A percentile compares a stretch with the other conserved stretches of the same genome.
Evolutionary conservation across 2,888 invertebrate species (phyloP).

Genomic region (Spilarctia lutea): DNA sequence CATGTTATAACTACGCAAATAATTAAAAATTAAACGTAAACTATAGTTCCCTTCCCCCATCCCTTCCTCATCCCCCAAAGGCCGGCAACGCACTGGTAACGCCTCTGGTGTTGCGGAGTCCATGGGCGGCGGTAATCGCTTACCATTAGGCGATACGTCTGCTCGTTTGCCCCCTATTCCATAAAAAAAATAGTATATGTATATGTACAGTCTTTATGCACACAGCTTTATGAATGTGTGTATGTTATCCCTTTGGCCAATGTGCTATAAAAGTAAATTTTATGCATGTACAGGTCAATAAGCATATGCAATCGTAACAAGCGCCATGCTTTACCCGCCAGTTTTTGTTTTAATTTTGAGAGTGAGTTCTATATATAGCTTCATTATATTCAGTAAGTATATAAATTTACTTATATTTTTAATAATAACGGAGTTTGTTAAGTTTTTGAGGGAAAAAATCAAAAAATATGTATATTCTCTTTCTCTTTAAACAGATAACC

Average conservation of each 20-base stretch:
- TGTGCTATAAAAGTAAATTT: neutral
- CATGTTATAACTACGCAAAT: neutral
- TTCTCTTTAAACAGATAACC: neutral
- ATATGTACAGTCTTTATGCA: neutral
- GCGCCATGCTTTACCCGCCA: neutral
- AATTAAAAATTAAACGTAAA: neutral
- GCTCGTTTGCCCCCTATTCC: too few relatives aligned
- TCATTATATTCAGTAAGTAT: conserved; percentile 6
- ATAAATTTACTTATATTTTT: neutral
- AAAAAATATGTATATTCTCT: neutral
- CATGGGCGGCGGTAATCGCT: too few relatives aligned
- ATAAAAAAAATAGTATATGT: too few relatives aligned
- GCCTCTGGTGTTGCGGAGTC: too few relatives aligned
- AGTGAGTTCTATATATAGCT: neutral
- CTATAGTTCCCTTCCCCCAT: too few relatives aligned
- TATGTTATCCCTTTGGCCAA: neutral
- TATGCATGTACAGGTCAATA: neutral
- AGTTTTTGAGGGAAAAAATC: too few relatives aligned
- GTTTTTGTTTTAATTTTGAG: neutral
- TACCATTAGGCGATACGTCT: too few relatives aligned
- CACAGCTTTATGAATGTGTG: neutral
- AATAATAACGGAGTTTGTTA: too few relatives aligned
- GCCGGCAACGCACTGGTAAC: too few relatives aligned
- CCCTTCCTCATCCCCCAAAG: too few relatives aligned
- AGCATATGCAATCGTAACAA: neutral